These are phyloP conservation scores for Drosophila melanogaster DNA, from an alignment of 1,140 invertebrate species.

Conservation along the genomic window Release_6_plus_ISO1_MT NT_033779.5:12515001-12515500, in stretches of 20 bases:
- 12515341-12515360: slow-evolving; percentile 61
- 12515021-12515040: background rate
- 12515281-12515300: slow-evolving; percentile 47
- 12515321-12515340: slow-evolving; percentile 33
- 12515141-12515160: slow-evolving; percentile 6
- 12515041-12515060: background rate
- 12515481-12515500: slow-evolving; percentile 7
- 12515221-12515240: too few relatives aligned
- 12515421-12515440: slow-evolving; percentile 51
- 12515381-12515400: slow-evolving; percentile 41
- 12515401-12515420: slow-evolving; percentile 44
- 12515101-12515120: too few relatives aligned
- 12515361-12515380: slow-evolving; percentile 50
- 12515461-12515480: slow-evolving; percentile 63
- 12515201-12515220: slow-evolving; percentile 31
- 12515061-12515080: background rate
- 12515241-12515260: slow-evolving; percentile 16
- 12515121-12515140: slow-evolving; percentile 16
- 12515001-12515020: slow-evolving; percentile 16
- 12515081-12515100: background rate
- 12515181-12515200: slow-evolving; percentile 41
- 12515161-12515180: slow-evolving; percentile 36
- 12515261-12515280: slow-evolving; percentile 35
- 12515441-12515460: slow-evolving; percentile 57
- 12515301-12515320: slow-evolving; percentile 43